Conservation (phyloP, 2,113 vertebrate genomes). For the Synchiropus splendidus region DNA sequence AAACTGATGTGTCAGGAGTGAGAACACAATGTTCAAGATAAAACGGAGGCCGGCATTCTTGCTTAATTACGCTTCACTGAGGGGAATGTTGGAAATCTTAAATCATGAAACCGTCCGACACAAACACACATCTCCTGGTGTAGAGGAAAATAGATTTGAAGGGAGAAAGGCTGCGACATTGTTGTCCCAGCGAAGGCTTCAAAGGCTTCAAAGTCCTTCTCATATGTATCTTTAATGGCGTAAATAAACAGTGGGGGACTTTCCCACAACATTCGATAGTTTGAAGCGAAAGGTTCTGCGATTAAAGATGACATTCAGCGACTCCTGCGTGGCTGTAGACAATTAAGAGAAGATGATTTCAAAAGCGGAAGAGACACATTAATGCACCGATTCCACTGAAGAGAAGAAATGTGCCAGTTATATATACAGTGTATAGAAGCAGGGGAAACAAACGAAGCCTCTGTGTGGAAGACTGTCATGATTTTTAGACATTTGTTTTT, state of each 20-base stretch:
- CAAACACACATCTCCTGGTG: too few species aligned
- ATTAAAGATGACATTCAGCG: constrained; percentile 55
- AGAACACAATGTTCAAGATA: constrained; percentile 6
- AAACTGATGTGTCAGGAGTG: constrained; percentile 20
- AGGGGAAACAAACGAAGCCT: too few species aligned
- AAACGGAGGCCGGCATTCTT: background rate
- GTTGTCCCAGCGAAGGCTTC: constrained; percentile 53
- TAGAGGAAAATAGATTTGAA: constrained; percentile 24
- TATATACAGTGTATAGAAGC: too few species aligned
- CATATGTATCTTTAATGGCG: constrained; percentile 59
- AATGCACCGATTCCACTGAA: too few species aligned
- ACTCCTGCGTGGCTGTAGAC: constrained; percentile 7
- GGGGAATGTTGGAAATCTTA: background rate
- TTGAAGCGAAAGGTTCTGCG: constrained; percentile 41
- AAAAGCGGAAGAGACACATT: too few species aligned
- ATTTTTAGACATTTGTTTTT: too few species aligned
- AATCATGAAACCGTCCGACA: too few species aligned
- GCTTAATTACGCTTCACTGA: background rate
- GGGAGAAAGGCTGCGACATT: constrained; percentile 21
- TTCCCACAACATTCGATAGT: constrained; percentile 41
- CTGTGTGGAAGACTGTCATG: too few species aligned
- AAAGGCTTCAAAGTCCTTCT: constrained; percentile 50
- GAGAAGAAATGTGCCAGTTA: too few species aligned
- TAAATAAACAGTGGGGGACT: constrained; percentile 47
- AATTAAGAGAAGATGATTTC: too few species aligned